Evolutionary conservation across 2,888 invertebrate species (phyloP), one percentile per base, ranked within the genome.

Genomic region (Andrena hattorfiana): DNA sequence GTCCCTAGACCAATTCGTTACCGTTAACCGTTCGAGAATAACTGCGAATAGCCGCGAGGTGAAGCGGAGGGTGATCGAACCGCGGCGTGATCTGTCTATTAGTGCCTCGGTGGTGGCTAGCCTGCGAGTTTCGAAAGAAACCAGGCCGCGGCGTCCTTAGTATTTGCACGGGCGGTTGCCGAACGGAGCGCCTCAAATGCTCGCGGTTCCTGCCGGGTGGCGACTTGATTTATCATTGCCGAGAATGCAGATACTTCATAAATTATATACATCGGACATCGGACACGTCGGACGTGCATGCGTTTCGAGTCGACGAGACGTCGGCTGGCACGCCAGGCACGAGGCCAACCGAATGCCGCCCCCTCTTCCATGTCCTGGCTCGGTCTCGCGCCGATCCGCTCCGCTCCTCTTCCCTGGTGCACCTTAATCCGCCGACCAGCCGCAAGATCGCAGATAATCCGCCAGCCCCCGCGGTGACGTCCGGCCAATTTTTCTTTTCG

Each of bases 201-300:
- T 84, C 87, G 83, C 85, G 86, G 84, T 84, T 87, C 78, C 82
- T 84, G 77, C 71, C 83, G 89, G 92, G 93, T 93, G 93, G 91
- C 91, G 90, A 87, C 85, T 93, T 93, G 93, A 93, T 93, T 93
- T 93, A 93, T 93, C 90, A 91, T 91, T 92, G 88, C 78, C 70
- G 76, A 88, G 91, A 92, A 92, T 92, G 92, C 92, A 92, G 93
- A 92, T 93, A 91, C 92, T 93, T 93, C 91, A 93, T 93, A 93
- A 93, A 93, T 93, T 93, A 93, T 93, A 92, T 89, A 92, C 87
- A 90, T 87, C 87, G 84, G 90, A 90, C 90, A 88, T 83, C 82
- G 85, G 86, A 90, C 42, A 42, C 85, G 90, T 92, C 90, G 89
- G 84, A 89, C 89, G 90, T 88, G 91, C 85, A 89, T 88, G 90